Evolutionary conservation across 2,797 vertebrate species (phyloP).

Genomic region (Pelobates cultripes): DNA sequence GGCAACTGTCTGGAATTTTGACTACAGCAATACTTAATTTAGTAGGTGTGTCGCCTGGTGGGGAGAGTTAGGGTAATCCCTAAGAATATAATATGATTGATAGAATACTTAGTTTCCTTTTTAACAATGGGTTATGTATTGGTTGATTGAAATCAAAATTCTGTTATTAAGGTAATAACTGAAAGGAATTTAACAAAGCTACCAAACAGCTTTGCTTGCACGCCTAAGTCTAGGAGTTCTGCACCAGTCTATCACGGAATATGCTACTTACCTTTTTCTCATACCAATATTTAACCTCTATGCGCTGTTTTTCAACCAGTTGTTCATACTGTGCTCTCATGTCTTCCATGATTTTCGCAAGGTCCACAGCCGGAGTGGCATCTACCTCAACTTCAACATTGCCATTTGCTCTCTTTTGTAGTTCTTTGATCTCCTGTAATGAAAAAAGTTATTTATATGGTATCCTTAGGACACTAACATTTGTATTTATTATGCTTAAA

Average conservation of each 20-base stretch:
- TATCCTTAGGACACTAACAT: no score
- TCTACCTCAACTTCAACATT: conserved; percentile 83
- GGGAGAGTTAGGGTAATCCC: background rate
- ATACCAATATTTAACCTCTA: conserved; percentile 83
- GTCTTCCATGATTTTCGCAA: conserved; percentile 79
- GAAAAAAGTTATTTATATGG: no score
- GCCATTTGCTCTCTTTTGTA: conserved; percentile 59
- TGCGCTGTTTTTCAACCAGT: conserved; percentile 83
- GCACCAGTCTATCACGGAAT: background rate
- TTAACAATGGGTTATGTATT: background rate
- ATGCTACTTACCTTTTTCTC: conserved; percentile 35
- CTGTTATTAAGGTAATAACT: background rate
- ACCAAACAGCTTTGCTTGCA: background rate
- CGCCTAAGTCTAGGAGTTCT: background rate
- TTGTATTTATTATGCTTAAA: no score
- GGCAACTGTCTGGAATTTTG: background rate
- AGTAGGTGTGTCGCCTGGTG: background rate
- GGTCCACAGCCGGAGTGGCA: conserved; percentile 78
- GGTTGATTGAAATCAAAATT: background rate
- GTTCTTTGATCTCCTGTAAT: conserved; percentile 59
- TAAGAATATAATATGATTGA: background rate
- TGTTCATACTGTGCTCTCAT: conserved; percentile 87
- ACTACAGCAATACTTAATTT: background rate
- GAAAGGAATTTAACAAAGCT: background rate
- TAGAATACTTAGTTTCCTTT: background rate